Conservation (phyloP, 2,888 invertebrate genomes). For the Cataglyphis rosenhaueri region DNA sequence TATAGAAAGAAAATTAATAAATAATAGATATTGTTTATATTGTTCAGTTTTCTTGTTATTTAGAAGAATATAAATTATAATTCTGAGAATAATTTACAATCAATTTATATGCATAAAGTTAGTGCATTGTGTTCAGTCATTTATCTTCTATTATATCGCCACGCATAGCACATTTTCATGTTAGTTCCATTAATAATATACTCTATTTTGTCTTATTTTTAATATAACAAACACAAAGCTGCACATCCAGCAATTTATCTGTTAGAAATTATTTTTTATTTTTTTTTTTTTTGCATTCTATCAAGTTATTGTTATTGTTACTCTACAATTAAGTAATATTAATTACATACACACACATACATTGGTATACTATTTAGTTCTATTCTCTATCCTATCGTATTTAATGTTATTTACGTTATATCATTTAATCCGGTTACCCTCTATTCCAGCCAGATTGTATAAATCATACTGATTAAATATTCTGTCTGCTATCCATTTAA, state of each 20-base stretch:
- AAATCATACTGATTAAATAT: conserved; percentile 27
- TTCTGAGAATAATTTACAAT: conserved; percentile 2
- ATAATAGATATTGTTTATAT: neutral
- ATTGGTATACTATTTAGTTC: neutral
- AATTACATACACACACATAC: neutral
- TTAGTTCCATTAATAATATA: conserved; percentile 22
- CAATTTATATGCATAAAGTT: conserved; percentile 21
- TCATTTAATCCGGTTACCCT: conserved; percentile 28
- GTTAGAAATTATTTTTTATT: neutral
- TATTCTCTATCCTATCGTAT: neutral
- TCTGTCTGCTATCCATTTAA: neutral
- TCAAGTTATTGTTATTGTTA: neutral
- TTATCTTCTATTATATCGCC: conserved; percentile 28
- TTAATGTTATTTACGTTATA: conserved; percentile 11
- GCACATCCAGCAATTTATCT: neutral
- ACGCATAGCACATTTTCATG: neutral
- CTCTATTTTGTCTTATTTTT: neutral
- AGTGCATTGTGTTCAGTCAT: conserved; percentile 1
- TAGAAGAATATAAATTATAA: conserved; percentile 27
- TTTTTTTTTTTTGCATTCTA: neutral
- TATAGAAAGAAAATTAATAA: neutral
- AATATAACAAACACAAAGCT: neutral
- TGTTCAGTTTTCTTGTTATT: conserved; percentile 1
- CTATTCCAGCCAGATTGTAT: conserved; percentile 12
- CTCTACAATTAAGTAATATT: neutral